Percentiles rank a stretch among this genome's conserved stretches.
Evolutionary conservation across 2,888 invertebrate genomes (phyloP).

Genomic region (Tineola bisselliella): DNA sequence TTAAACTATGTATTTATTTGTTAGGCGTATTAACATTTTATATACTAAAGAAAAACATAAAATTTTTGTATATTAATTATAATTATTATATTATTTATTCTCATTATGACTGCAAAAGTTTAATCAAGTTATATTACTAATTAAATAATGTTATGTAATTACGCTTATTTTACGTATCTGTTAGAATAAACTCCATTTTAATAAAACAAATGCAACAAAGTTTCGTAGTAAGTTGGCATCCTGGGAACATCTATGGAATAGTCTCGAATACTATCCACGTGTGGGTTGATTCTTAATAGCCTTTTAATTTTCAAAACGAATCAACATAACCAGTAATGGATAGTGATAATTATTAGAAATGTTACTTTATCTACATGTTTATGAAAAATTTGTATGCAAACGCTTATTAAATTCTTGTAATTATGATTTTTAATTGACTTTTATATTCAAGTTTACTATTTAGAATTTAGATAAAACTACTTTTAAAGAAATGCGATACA

Average conservation of each 20-base stretch:
- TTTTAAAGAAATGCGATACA: not conserved
- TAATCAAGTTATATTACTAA: no score
- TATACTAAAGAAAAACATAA: no score
- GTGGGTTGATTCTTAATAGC: conserved; percentile 53
- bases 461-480: not conserved
- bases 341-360: conserved; percentile 2
- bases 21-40: no score
- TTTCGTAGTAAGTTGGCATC: conserved; percentile 24
- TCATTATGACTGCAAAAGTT: no score
- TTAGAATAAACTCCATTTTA: not conserved
- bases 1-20: no score
- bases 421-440: not conserved
- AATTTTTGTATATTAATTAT: no score
- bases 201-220: conserved; percentile 17
- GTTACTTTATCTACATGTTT: not conserved
- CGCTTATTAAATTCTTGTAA: not conserved
- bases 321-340: conserved; percentile 11
- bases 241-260: conserved; percentile 20
- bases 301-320: conserved; percentile 49
- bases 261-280: conserved; percentile 20
- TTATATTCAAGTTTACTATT: not conserved
- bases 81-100: no score
- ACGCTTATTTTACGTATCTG: no score
- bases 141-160: no score
- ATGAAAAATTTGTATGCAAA: not conserved